Percentiles rank a stretch among this genome's conserved stretches.
Evolutionary conservation across 2,888 invertebrate species (phyloP).

Genomic region (Trissolcus brochymenae): DNA sequence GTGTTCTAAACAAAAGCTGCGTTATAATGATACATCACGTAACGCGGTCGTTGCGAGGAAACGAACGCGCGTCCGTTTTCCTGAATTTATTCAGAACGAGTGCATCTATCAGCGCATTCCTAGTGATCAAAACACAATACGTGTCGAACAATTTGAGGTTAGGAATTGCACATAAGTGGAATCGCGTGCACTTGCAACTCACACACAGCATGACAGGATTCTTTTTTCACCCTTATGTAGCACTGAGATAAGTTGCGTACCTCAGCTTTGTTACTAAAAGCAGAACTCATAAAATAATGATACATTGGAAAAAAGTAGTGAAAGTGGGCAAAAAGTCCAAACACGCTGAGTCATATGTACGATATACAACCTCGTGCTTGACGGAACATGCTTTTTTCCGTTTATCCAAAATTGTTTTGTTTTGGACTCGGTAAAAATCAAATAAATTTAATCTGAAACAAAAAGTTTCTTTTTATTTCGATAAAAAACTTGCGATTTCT

Average conservation of each 20-base stretch:
- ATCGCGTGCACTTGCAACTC: slow-evolving; percentile 37
- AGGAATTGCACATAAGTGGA: slow-evolving; percentile 40
- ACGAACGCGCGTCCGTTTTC: slow-evolving; percentile 33
- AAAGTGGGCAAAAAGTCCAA: slow-evolving; percentile 13
- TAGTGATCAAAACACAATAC: slow-evolving; percentile 46
- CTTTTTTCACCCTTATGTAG: slow-evolving; percentile 11
- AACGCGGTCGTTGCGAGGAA: slow-evolving; percentile 27
- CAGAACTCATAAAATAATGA: slow-evolving; percentile 39
- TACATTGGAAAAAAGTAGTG: slow-evolving; percentile 8
- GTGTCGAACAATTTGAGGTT: slow-evolving; percentile 49
- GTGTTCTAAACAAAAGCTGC: slow-evolving; percentile 19
- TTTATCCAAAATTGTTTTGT: too few relatives aligned
- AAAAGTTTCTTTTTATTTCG: too few relatives aligned
- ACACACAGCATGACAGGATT: slow-evolving; percentile 45
- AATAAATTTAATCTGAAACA: too few relatives aligned
- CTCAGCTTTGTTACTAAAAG: slow-evolving; percentile 28
- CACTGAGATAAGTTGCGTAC: slow-evolving; percentile 35
- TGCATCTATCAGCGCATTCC: slow-evolving; percentile 44
- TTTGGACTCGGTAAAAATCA: too few relatives aligned
- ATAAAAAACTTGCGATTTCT: too few relatives aligned
- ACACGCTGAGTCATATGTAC: slow-evolving; percentile 14
- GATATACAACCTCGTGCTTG: slow-evolving; percentile 3
- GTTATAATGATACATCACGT: slow-evolving; percentile 37
- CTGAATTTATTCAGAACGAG: slow-evolving; percentile 26
- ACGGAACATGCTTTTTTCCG: too few relatives aligned